Conservation (phyloP, 2,888 invertebrate genomes). For the Conistra vaccinii region DNA sequence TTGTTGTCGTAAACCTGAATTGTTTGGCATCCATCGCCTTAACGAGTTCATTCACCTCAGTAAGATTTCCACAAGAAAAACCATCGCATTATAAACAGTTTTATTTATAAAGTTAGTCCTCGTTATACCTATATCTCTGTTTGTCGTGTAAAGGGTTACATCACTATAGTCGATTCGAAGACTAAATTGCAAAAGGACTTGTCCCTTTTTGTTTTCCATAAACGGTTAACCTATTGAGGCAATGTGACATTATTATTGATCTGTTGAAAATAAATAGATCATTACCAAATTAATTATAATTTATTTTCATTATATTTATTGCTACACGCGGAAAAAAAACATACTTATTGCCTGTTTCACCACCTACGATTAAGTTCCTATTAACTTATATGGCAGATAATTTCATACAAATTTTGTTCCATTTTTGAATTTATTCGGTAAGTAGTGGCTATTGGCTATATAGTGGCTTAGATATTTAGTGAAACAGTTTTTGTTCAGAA, state of each 20-base stretch:
- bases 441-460: too few relatives aligned
- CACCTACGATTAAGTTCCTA: too few relatives aligned
- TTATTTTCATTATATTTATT: background rate
- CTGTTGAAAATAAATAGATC: background rate
- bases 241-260: background rate
- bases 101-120: constrained; percentile 1
- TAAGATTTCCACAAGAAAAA: background rate
- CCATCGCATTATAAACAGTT: background rate
- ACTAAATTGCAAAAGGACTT: background rate
- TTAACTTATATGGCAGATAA: too few relatives aligned
- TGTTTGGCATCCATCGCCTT: background rate
- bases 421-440: too few relatives aligned
- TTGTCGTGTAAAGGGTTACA: constrained; percentile 7
- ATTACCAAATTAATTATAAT: background rate
- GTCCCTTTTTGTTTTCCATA: constrained; percentile 10
- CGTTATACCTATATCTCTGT: constrained; percentile 10
- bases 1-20: background rate
- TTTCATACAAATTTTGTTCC: too few relatives aligned
- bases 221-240: background rate
- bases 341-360: too few relatives aligned
- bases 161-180: background rate
- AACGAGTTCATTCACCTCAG: constrained; percentile 13
- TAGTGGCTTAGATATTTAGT: background rate
- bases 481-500: background rate
- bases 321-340: background rate